Conservation (phyloP, 2,113 vertebrate genomes). For the Panurus biarmicus region DNA sequence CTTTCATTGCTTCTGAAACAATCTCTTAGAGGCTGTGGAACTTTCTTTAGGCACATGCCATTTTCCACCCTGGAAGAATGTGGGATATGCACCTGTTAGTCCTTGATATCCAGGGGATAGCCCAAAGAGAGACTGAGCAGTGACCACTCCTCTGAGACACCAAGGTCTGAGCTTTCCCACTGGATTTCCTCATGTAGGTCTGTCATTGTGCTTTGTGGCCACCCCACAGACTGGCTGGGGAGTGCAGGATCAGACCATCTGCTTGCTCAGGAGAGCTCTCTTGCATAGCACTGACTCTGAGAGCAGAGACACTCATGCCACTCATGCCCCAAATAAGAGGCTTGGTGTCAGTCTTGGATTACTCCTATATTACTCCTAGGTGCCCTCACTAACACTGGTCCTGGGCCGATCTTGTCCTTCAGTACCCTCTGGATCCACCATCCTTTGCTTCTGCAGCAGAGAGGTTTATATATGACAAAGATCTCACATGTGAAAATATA, state of each 20-base stretch:
- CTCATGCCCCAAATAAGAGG: neutral
- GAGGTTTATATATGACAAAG: neutral
- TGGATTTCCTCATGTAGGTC: neutral
- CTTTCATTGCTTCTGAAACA: neutral
- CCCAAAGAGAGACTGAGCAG: neutral
- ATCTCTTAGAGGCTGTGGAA: neutral
- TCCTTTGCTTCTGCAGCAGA: neutral
- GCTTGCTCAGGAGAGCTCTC: neutral
- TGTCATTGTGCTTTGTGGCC: neutral
- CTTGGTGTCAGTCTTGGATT: neutral
- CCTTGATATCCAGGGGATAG: neutral
- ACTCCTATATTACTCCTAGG: neutral
- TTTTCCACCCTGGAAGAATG: neutral
- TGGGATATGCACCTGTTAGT: neutral
- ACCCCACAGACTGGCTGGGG: neutral
- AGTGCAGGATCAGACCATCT: neutral
- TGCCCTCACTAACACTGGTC: neutral
- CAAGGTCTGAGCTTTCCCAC: neutral
- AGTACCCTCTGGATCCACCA: neutral
- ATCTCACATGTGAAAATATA: neutral
- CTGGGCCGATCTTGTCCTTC: neutral
- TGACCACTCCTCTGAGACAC: neutral
- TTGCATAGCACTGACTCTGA: neutral
- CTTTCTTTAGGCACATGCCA: neutral
- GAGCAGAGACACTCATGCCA: neutral